Percentiles rank a stretch among this genome's conserved stretches.
Evolutionary conservation across 2,113 vertebrate genomes (phyloP).

Genomic region (Apodemus sylvaticus): DNA sequence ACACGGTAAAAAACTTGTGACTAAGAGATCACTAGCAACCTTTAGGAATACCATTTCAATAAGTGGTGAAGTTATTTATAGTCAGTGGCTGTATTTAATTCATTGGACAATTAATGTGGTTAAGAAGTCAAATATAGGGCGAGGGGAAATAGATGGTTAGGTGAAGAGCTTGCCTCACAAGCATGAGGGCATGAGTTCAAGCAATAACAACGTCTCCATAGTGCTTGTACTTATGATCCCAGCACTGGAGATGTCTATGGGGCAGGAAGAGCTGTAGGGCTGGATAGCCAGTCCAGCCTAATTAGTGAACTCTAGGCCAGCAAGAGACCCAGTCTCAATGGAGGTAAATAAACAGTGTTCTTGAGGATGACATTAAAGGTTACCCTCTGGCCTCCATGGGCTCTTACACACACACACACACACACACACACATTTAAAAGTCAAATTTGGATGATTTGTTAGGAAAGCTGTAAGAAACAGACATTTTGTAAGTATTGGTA

Average conservation of each 20-base stretch:
- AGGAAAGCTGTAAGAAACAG: constrained; percentile 1
- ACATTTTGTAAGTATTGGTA: not conserved
- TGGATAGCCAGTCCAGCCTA: not conserved
- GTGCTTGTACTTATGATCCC: not conserved
- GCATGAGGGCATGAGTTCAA: not conserved
- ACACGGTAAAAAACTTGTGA: not conserved
- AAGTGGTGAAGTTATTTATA: not conserved
- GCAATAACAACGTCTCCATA: not conserved
- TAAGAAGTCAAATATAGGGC: not conserved
- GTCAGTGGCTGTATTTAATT: not conserved
- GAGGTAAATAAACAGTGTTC: not conserved
- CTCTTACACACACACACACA: not conserved
- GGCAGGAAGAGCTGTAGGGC: not conserved
- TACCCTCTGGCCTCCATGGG: not conserved
- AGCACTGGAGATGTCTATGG: too few relatives aligned
- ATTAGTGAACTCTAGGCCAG: not conserved
- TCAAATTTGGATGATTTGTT: not conserved
- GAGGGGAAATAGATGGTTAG: not conserved
- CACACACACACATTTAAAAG: not conserved
- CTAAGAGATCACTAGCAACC: not conserved
- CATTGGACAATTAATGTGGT: not conserved
- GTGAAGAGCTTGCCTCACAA: not conserved
- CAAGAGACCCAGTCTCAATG: not conserved
- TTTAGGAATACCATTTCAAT: constrained; percentile 18
- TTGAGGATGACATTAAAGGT: not conserved